Percentiles rank a stretch among this genome's conserved stretches.
Conservation (phyloP, 2,797 vertebrate genomes). For the Ispidina lecontei region DNA sequence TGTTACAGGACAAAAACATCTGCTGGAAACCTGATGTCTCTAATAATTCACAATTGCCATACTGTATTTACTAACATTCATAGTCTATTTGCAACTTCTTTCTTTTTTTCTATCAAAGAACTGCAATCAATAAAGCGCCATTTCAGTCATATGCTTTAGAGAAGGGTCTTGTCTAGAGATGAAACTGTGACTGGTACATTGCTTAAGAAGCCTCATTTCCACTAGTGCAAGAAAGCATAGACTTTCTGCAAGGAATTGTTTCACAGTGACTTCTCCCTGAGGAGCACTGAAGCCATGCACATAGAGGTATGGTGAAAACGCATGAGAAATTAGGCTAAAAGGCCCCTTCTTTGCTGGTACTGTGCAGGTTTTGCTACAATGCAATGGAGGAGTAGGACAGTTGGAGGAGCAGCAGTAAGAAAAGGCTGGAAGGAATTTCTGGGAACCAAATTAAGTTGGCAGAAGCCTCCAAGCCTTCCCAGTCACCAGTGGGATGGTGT, state of each 20-base stretch:
- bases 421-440: neutral
- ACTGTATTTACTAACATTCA: conserved; percentile 54
- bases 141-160: conserved; percentile 40
- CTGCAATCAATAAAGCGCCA: conserved; percentile 41
- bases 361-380: fast-evolving
- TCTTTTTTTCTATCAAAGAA: conserved; percentile 33
- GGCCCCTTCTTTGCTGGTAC: neutral
- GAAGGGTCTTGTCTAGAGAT: neutral
- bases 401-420: neutral
- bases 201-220: neutral
- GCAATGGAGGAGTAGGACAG: neutral
- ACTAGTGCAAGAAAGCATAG: neutral
- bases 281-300: neutral
- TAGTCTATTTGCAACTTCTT: conserved; percentile 13
- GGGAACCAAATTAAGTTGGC: neutral
- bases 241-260: neutral
- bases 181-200: neutral
- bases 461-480: neutral
- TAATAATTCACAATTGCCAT: conserved; percentile 60
- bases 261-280: neutral
- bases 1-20: conserved; percentile 69
- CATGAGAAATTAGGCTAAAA: neutral
- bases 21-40: conserved; percentile 63
- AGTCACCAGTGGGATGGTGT: fast-evolving
- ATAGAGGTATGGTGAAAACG: neutral